phyloP scores from a whole-genome alignment of 1,140 invertebrate genomes.

The Drosophila albomicans region DNA sequence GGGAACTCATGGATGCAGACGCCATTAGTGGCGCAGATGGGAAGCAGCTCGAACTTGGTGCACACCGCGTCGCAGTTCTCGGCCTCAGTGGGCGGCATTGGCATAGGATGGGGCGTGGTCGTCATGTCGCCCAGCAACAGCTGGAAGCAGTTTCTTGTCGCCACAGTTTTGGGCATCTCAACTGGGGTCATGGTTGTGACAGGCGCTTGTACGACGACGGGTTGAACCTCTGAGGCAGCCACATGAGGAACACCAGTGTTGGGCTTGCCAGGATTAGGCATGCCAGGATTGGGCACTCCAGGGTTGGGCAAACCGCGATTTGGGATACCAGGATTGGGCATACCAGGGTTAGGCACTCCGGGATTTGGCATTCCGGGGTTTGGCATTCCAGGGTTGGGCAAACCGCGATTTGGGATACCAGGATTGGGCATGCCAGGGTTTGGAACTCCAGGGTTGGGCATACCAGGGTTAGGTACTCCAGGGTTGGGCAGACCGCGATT shows the following conservation, averaged over 20 bases:
- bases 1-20: conserved; percentile 74
- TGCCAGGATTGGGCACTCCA: conserved; percentile 40
- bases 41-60: conserved; percentile 71
- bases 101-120: conserved; percentile 12
- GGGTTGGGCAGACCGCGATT: conserved; percentile 41
- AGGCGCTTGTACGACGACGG: conserved; percentile 32
- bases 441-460: conserved; percentile 27
- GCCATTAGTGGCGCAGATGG: conserved; percentile 72
- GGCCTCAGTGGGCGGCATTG: conserved; percentile 8
- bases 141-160: conserved; percentile 58
- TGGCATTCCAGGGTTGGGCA: conserved; percentile 32
- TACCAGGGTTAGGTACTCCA: conserved; percentile 25
- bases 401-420: conserved; percentile 40
- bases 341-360: conserved; percentile 42
- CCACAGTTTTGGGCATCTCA: conserved; percentile 29
- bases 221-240: conserved; percentile 43
- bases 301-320: conserved; percentile 44
- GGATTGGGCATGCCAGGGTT: conserved; percentile 47
- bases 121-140: conserved; percentile 43
- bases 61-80: conserved; percentile 68
- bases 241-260: conserved; percentile 21
- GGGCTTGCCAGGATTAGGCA: conserved; percentile 48
- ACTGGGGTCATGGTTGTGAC: conserved; percentile 26
- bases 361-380: conserved; percentile 26
- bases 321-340: conserved; percentile 35